These are phyloP conservation scores for Lophochroa leadbeateri DNA, from an alignment of 2,113 vertebrate species.

Conservation along the genomic window DNA sequence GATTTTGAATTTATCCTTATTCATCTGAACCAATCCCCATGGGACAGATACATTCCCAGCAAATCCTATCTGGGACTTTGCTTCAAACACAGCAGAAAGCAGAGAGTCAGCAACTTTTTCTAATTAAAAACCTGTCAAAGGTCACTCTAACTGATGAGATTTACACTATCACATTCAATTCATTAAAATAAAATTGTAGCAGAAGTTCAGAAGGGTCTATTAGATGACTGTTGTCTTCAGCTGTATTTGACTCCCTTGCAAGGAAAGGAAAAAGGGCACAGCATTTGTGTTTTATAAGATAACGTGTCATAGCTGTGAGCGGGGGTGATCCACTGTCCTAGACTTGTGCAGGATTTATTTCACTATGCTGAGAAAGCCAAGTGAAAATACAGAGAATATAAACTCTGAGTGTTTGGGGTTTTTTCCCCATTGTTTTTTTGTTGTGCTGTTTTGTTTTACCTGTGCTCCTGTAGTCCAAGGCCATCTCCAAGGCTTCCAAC, in stretches of 20 bases:
- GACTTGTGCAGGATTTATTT: slow-evolving; percentile 15
- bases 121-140: not conserved
- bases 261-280: not conserved
- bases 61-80: not conserved
- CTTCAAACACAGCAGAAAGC: not conserved
- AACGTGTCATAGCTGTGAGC: not conserved
- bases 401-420: not conserved
- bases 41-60: not conserved
- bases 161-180: not conserved
- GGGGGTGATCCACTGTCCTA: not conserved
- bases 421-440: not conserved
- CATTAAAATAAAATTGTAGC: not conserved
- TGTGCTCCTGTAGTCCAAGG: slow-evolving; percentile 46
- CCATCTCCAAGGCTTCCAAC: slow-evolving; percentile 43
- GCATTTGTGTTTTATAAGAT: not conserved
- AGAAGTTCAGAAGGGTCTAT: not conserved
- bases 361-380: not conserved
- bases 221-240: not conserved
- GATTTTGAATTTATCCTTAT: not conserved
- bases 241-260: not conserved
- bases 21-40: not conserved
- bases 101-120: not conserved
- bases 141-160: not conserved
- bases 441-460: slow-evolving; percentile 1
- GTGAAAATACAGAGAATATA: not conserved